Base-by-base conservation (phyloP, 1,140 invertebrate species). In the Acyrthosiphon pisum region DNA sequence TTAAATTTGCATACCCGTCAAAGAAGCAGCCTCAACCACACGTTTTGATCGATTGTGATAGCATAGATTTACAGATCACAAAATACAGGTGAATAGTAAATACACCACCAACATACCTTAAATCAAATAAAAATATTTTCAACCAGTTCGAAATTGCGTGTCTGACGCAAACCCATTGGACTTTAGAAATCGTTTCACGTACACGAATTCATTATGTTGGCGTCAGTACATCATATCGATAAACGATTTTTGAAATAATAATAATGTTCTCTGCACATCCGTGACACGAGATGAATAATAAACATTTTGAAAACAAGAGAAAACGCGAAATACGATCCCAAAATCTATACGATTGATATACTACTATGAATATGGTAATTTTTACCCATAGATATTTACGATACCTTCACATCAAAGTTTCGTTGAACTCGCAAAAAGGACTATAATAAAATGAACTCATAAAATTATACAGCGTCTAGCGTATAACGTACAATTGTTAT, bases 221-320 rank as follows among this genome's bases (percentile, higher is more conserved):
- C 91, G 60, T 92, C 41, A 46, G 68, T 92, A 83, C 35, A 56
- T 53, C 46, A 37, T 50, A 50, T 91, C 44, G 68, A 91, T 81
- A 91, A 91, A 91, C 91, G 90, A 81, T 81, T 92, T 83, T 83
- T 46, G 44, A 84, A 92, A 92, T 83, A 83, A 92, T 50, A 83
- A 91, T 92, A 81, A 92, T 50, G 91, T 92, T 83, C 7, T 91
- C 83, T 83, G 90, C 90, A 83, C 90, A 91, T 91, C 68, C 90
- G 68, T 46, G 90, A 91, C 90, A 91, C 60, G 68, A 81, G 56
- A 76, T 91, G 90, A 91, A 91, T 91, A 91, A 37, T 89, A 89
- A 89, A 53, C n/a, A 20, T 50, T 50, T 56, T 35, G 35, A 89
- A 88, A 89, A 89, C 88, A 26, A 89, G 88, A 89, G 88, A 89